A percentile compares a stretch with the other conserved stretches of the same genome.
Evolutionary conservation across 37 sponge, comb jelly and placozoan genomes (phyloP).

Genomic region (Ianthella basta): DNA sequence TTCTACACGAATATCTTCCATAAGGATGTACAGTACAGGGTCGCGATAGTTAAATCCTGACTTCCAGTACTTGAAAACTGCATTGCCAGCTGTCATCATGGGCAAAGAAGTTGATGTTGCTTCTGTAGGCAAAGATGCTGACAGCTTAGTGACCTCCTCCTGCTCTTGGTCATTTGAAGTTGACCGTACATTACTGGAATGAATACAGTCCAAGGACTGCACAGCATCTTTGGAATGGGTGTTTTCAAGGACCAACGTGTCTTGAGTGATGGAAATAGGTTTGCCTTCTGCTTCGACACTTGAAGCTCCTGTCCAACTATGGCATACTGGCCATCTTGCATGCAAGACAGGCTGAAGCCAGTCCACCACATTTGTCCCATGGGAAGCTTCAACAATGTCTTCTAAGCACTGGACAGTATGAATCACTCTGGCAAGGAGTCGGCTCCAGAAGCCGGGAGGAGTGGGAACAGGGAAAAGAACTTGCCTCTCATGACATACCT

Average conservation of each 20-base stretch:
- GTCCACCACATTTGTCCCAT: no score
- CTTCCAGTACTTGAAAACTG: slow-evolving; percentile 65
- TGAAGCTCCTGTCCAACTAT: no score
- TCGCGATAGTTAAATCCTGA: slow-evolving; percentile 62
- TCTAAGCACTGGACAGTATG: slow-evolving; percentile 47
- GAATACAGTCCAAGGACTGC: no score
- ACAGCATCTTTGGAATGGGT: no score
- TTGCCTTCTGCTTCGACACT: no score
- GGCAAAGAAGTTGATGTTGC: background rate
- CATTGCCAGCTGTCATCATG: background rate
- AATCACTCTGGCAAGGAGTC: slow-evolving; percentile 84
- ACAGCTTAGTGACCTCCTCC: no score
- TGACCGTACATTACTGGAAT: no score
- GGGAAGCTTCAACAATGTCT: background rate
- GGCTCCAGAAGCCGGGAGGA: slow-evolving; percentile 92
- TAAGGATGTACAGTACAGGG: slow-evolving; percentile 35
- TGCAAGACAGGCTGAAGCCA: no score
- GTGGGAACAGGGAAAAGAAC: slow-evolving; percentile 14
- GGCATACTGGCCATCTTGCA: no score
- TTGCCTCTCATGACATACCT: slow-evolving; percentile 28
- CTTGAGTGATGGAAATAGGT: no score
- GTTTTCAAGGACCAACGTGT: no score
- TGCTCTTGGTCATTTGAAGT: no score
- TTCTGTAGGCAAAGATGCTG: background rate
- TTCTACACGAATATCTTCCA: slow-evolving; percentile 34